Evolutionary conservation across 1,140 invertebrate genomes (phyloP), one percentile per base, ranked within the genome.

Genomic region (Schlechtendalia chinensis): DNA sequence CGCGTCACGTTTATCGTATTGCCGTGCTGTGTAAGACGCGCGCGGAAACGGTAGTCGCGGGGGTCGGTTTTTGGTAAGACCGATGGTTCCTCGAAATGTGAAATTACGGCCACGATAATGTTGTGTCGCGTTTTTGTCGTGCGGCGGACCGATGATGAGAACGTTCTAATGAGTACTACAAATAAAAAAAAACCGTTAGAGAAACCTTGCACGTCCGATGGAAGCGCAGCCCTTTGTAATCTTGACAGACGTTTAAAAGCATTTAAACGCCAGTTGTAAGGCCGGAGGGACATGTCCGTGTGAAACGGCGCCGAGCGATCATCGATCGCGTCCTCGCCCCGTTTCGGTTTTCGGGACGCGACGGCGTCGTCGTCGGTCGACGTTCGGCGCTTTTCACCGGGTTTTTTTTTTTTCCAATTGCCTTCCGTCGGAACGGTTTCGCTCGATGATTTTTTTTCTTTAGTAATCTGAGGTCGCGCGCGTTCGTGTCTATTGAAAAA

Each of bases 401-500:
- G 45, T 22, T 45, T 56, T 58, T 77, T 59, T 77, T 77, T 77
- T 77, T 5, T 45, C 1, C 22, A 79, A 79, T 79, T 79, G 75
- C 75, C 39, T 29, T 79, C 75, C 58, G 19, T 61, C 75, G 58
- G 75, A 77, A 58, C 50, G 58, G 75, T 79, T 79, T 79, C 75
- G 75, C 6, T 58, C 75, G 12, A 50, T 79, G 75, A 79, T 47
- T 61, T 63, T 61, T 63, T 79, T 79, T 79, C 75, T 79, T 79
- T 79, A 79, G 75, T 79, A 79, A 79, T 79, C 75, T 79, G 75
- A 79, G 75, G 75, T 79, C 75, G n/a, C 5, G 5, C n/a, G 27
- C 32, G 56, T 59, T 5, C 61, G 16, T 54, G 56, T 59, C 5
- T 50, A 12, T 59, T 8, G 8, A 39, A 58, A 32, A 39, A 6